These are phyloP conservation scores for Dicyrtomina minuta DNA, from an alignment of 2,888 invertebrate species.

Conservation along the genomic window DNA sequence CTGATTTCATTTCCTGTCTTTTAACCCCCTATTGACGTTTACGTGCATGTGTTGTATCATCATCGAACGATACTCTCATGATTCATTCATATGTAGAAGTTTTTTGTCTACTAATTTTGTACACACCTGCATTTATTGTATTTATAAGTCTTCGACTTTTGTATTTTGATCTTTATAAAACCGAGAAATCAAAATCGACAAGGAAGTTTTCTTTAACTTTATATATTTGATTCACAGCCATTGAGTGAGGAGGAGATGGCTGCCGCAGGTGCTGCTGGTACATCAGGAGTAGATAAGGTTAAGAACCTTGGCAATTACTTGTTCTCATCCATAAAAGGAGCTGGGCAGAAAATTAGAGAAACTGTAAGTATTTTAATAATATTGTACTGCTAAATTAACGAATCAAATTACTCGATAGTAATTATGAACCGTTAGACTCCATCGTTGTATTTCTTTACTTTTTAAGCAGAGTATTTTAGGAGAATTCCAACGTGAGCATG, in stretches of 20 bases:
- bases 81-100: neutral
- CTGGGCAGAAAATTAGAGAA: slow-evolving; percentile 86
- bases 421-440: neutral
- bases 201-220: neutral
- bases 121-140: neutral
- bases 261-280: slow-evolving; percentile 40
- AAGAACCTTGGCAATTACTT: slow-evolving; percentile 89
- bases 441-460: slow-evolving; percentile 4
- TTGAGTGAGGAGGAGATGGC: slow-evolving; percentile 20
- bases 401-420: too few relatives aligned
- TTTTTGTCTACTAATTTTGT: neutral
- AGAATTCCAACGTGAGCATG: slow-evolving; percentile 96
- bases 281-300: slow-evolving; percentile 58
- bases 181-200: neutral
- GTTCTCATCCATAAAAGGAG: slow-evolving; percentile 93
- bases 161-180: neutral
- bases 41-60: neutral
- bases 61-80: neutral
- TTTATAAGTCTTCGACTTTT: neutral
- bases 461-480: slow-evolving; percentile 83
- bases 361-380: slow-evolving; percentile 60
- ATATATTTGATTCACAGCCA: too few relatives aligned
- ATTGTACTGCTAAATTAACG: neutral
- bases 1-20: neutral
- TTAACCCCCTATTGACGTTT: neutral